Conservation (phyloP, 2,797 vertebrate species). For the Rhinoraja longicauda region DNA sequence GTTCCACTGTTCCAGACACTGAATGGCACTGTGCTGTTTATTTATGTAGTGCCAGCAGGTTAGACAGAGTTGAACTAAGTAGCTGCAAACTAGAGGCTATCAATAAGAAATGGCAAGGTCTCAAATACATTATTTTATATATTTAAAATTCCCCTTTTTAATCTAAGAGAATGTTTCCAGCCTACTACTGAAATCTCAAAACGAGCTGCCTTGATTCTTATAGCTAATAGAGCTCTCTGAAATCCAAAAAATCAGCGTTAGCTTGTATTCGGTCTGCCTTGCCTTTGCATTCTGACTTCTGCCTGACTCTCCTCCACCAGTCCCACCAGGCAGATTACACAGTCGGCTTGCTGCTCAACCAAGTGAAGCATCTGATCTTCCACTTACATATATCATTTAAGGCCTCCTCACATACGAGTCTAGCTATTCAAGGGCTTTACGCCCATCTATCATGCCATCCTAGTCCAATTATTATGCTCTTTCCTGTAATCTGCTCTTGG, state of each 20-base stretch:
- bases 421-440: neutral
- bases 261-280: neutral
- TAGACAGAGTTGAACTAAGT: neutral
- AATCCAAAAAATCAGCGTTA: neutral
- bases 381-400: neutral
- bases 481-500: neutral
- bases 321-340: neutral
- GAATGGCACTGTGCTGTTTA: neutral
- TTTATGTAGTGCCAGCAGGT: neutral
- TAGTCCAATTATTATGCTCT: neutral
- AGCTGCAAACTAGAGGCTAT: neutral
- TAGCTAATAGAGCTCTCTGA: neutral
- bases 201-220: neutral
- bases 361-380: neutral
- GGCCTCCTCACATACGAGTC: neutral
- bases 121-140: neutral
- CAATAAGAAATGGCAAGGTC: neutral
- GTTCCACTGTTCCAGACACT: slow-evolving; percentile 13
- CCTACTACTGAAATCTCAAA: neutral
- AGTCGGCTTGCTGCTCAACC: neutral
- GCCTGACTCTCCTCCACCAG: neutral
- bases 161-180: neutral
- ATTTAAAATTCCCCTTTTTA: neutral
- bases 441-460: neutral
- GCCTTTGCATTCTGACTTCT: neutral